Conservation (phyloP, 2,888 invertebrate genomes). For the Prosapia bicincta region DNA sequence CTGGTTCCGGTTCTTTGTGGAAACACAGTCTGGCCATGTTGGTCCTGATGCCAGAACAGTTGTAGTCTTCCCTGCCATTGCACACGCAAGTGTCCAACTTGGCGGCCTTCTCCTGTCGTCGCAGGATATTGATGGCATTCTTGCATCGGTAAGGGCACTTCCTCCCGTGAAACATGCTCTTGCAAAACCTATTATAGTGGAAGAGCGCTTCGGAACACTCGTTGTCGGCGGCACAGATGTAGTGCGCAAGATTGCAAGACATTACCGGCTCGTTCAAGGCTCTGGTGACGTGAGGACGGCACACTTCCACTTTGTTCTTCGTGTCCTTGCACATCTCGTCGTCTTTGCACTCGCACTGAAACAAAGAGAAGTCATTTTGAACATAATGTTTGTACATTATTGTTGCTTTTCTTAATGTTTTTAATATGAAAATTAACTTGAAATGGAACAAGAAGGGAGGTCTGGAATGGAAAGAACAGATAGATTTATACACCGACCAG, state of each 20-base stretch:
- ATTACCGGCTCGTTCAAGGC: slow-evolving; percentile 66
- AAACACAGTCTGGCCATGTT: slow-evolving; percentile 75
- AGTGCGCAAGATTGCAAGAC: slow-evolving; percentile 72
- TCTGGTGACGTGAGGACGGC: slow-evolving; percentile 64
- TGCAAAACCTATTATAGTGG: slow-evolving; percentile 71
- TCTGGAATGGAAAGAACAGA: too few species aligned
- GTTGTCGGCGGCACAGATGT: slow-evolving; percentile 76
- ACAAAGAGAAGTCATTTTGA: too few species aligned
- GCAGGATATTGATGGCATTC: slow-evolving; percentile 73
- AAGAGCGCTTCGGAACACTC: slow-evolving; percentile 71
- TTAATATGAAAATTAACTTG: too few species aligned
- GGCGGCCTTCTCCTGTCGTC: slow-evolving; percentile 70
- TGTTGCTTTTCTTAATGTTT: too few species aligned
- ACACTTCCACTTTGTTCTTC: slow-evolving; percentile 70
- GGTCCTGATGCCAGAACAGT: slow-evolving; percentile 66
- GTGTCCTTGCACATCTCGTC: slow-evolving; percentile 65
- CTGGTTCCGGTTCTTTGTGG: slow-evolving; percentile 48
- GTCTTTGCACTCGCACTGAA: slow-evolving; percentile 72
- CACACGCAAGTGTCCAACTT: slow-evolving; percentile 73
- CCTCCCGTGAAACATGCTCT: slow-evolving; percentile 70
- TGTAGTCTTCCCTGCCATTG: slow-evolving; percentile 71
- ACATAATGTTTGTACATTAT: too few species aligned
- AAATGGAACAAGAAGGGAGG: too few species aligned
- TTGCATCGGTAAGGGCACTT: slow-evolving; percentile 73
- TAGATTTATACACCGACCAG: too few species aligned